Base-by-base conservation (phyloP, 2,888 invertebrate species). In the Tupiocoris notatus region DNA sequence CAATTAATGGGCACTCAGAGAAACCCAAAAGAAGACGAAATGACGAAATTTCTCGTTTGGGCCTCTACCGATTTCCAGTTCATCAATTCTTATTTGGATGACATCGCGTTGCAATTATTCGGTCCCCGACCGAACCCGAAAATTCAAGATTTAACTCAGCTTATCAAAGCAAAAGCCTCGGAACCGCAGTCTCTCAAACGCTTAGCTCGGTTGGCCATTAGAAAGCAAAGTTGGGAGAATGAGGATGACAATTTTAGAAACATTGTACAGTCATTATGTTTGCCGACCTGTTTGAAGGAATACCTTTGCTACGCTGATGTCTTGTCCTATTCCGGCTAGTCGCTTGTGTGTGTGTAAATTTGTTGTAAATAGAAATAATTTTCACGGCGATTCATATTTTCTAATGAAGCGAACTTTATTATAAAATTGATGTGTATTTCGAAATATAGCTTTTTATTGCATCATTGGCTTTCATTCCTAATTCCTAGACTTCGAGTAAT, bases 11-110 rank as follows among this genome's bases (percentile, higher is more conserved):
- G 1, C 20, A 56, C 64, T 21, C 23, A 56, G 12, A 24, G 22
- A 57, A 64, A 21, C 54, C 20, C 25, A n/a, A 64, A 56, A n/a
- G 75, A 65, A 20, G 7, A 24, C 17, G 17, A 56, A 1, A 7
- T 65, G 2, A 54, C 65, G 25, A 57, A 57, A 21, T 75, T 75
- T 57, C 75, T 75, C 9, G 64, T 66, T 18, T 64, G 65, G 64
- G 75, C 75, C 1, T 65, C 58, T 6, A 75, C 65, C 9, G 64
- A 65, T 39, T 39, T 65, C 65, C 64, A 57, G 6, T 25, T 58
- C 59, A 18, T 18, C 17, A 58, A 23, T 24, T 25, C 54, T 12
- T 18, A 23, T n/a, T 17, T 59, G 6, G 20, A 57, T 12, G 25
- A 24, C 16, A 22, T 57, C 16, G 23, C 58, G 9, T 17, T 39